These are phyloP conservation scores for Psococerastis gibbosa DNA, from an alignment of 2,888 invertebrate genomes.

Conservation along the genomic window DNA sequence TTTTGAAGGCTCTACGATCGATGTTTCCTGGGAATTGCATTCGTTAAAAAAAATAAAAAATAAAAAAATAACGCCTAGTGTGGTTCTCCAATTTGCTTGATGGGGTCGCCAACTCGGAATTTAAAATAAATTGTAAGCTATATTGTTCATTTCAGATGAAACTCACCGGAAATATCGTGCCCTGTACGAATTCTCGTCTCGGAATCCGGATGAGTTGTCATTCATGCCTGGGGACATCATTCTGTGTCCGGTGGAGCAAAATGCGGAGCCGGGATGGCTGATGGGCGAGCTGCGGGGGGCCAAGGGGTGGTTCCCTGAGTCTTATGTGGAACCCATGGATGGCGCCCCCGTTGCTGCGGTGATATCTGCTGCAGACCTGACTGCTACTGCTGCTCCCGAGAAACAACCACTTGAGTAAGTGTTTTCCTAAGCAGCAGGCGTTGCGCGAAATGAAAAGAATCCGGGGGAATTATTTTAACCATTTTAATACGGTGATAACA, in stretches of 20 bases:
- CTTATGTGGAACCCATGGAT: conserved; percentile 69
- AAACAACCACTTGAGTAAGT: conserved; percentile 33
- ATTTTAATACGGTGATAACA: no score
- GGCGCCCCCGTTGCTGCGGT: conserved; percentile 22
- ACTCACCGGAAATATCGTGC: conserved; percentile 51
- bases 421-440: no score
- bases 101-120: no score
- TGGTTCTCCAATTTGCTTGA: no score
- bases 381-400: conserved; percentile 22
- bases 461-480: no score
- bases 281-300: conserved; percentile 81
- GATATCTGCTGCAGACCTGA: conserved; percentile 26
- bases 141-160: no score
- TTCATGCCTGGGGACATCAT: conserved; percentile 89
- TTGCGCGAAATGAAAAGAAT: no score
- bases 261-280: conserved; percentile 93
- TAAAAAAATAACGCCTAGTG: no score
- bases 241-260: conserved; percentile 53
- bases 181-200: conserved; percentile 81
- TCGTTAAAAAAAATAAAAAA: no score
- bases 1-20: no score
- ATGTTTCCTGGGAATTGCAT: no score
- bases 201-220: conserved; percentile 82
- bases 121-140: no score
- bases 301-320: conserved; percentile 93